A percentile compares a stretch with the other conserved stretches of the same genome.
Evolutionary conservation across 2,888 invertebrate species (phyloP).

Genomic region (Rugalucina vietnamica): DNA sequence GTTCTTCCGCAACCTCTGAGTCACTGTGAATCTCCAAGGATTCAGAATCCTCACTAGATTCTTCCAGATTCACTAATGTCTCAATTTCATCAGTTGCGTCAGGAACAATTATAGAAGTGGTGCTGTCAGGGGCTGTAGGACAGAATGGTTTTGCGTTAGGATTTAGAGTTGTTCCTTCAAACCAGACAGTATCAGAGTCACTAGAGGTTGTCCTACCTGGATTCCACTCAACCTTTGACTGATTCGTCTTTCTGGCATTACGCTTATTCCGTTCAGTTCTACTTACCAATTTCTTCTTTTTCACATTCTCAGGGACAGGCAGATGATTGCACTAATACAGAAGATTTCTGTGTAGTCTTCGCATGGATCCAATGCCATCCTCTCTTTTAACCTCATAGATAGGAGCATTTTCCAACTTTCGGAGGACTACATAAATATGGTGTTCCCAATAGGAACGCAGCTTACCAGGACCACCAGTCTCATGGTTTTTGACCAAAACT

Average conservation of each 20-base stretch:
- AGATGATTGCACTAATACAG: conserved; percentile 30
- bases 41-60: neutral
- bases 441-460: conserved; percentile 49
- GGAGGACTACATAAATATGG: conserved; percentile 35
- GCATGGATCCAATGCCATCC: conserved; percentile 16
- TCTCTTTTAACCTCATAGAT: conserved; percentile 46
- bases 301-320: conserved; percentile 5
- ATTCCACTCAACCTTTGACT: neutral
- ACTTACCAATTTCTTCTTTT: neutral
- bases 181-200: neutral
- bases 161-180: neutral
- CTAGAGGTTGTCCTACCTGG: neutral
- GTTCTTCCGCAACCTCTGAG: neutral
- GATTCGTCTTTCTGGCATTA: neutral
- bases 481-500: conserved; percentile 40
- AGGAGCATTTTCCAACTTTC: neutral
- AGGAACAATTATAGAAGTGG: too few species aligned
- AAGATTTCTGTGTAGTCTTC: conserved; percentile 43
- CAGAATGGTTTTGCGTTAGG: neutral
- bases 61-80: neutral
- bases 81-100: neutral
- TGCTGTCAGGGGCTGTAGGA: neutral
- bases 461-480: conserved; percentile 53
- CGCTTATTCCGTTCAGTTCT: neutral
- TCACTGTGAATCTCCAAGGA: neutral